A percentile compares a stretch with the other conserved stretches of the same genome.
Evolutionary conservation across 2,888 invertebrate genomes (phyloP).

Genomic region (Drosophila neotestacea): DNA sequence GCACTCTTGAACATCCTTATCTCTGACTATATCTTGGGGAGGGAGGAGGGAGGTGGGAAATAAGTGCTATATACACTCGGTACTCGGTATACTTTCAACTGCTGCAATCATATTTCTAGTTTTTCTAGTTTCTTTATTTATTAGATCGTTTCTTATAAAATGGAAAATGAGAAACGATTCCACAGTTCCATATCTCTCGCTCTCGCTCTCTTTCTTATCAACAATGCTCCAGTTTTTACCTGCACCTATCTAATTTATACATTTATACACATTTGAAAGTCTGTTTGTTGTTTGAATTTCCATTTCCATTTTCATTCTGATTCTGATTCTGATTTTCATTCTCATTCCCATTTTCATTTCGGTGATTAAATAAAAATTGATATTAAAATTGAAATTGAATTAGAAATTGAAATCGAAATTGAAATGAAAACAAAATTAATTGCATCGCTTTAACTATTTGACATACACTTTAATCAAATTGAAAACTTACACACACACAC

Average conservation of each 20-base stretch:
- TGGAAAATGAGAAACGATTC: conserved; percentile 1
- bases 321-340: conserved; percentile 14
- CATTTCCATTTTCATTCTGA: conserved; percentile 2
- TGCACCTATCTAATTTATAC: conserved; percentile 37
- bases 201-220: conserved; percentile 41
- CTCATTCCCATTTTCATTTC: conserved; percentile 47
- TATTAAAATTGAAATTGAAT: too few species aligned
- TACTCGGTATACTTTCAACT: background rate
- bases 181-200: conserved; percentile 1
- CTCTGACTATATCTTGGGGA: conserved; percentile 21
- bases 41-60: background rate
- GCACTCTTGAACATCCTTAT: conserved; percentile 51
- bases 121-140: conserved; percentile 40
- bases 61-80: conserved; percentile 8
- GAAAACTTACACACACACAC: background rate
- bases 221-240: conserved; percentile 50
- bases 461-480: conserved; percentile 33
- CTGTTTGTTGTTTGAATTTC: conserved; percentile 10
- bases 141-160: conserved; percentile 43
- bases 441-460: conserved; percentile 30
- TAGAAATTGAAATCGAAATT: conserved; percentile 11
- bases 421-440: conserved; percentile 38
- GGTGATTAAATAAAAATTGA: conserved; percentile 37
- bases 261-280: conserved; percentile 19
- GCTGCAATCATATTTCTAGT: conserved; percentile 40